phyloP scores from a whole-genome alignment of 1,140 invertebrate species.

The Polyergus mexicanus region DNA sequence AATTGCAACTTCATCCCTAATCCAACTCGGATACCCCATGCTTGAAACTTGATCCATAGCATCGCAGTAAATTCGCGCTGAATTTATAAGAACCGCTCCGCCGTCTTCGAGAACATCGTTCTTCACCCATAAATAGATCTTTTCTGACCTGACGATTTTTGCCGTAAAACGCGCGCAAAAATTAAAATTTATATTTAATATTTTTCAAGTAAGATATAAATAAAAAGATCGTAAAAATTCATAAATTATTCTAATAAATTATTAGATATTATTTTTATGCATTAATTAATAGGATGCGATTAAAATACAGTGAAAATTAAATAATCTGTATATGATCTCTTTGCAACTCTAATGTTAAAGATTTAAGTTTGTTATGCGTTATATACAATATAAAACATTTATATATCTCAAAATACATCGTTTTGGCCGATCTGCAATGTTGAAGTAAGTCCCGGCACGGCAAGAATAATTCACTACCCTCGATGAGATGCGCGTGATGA shows the following conservation, averaged over 20 bases:
- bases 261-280: background rate
- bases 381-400: conserved; percentile 2
- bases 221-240: background rate
- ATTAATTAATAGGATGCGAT: background rate
- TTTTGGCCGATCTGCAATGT: background rate
- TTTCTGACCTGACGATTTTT: background rate
- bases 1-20: conserved; percentile 85
- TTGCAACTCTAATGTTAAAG: background rate
- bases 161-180: background rate
- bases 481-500: conserved; percentile 35
- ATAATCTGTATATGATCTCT: background rate
- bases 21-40: conserved; percentile 76
- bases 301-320: background rate
- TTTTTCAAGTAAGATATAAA: background rate
- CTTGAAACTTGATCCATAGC: conserved; percentile 81
- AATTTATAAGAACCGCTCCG: conserved; percentile 79
- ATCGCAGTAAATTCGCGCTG: conserved; percentile 80
- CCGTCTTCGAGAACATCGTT: conserved; percentile 29
- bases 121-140: conserved; percentile 43
- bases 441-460: background rate
- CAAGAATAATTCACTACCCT: conserved; percentile 45
- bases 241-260: conserved; percentile 6
- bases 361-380: background rate
- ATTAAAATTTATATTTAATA: conserved; percentile 1
- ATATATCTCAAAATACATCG: background rate